Evolutionary conservation across 2,113 vertebrate species (phyloP).

Genomic region (Sarotherodon lohbergeri): DNA sequence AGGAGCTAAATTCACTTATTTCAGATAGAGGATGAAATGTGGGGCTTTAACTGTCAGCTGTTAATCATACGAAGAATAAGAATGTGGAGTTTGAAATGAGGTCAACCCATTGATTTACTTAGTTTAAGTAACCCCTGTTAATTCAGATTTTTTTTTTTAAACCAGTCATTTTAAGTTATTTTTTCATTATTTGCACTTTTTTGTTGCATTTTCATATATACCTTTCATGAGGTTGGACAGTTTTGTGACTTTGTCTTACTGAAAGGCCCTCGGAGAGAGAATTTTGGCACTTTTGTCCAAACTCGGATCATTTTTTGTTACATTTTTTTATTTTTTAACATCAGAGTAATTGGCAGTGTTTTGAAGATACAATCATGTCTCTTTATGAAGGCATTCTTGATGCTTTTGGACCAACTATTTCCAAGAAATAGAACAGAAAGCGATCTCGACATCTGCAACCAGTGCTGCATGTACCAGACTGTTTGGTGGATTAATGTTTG

Average conservation of each 20-base stretch:
- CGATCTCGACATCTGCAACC: neutral
- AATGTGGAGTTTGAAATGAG: neutral
- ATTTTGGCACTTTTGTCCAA: neutral
- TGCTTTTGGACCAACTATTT: neutral
- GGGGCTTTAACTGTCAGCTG: neutral
- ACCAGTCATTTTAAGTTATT: neutral
- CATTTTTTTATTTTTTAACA: neutral
- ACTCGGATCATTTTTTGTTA: neutral
- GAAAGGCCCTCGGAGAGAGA: neutral
- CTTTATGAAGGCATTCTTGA: neutral
- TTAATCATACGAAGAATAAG: neutral
- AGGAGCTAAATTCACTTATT: neutral
- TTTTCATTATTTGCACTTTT: neutral
- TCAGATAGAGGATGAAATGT: neutral
- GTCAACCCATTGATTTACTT: neutral
- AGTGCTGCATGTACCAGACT: neutral
- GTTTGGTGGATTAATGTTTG: fast-evolving
- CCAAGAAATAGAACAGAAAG: neutral
- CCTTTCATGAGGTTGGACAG: neutral
- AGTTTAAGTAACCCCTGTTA: neutral
- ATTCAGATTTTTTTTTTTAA: neutral
- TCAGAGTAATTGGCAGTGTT: neutral
- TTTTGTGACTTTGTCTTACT: neutral
- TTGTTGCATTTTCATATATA: neutral
- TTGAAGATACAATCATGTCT: neutral